Conservation (phyloP, 2,797 vertebrate species). For the Hydrophis major region DNA sequence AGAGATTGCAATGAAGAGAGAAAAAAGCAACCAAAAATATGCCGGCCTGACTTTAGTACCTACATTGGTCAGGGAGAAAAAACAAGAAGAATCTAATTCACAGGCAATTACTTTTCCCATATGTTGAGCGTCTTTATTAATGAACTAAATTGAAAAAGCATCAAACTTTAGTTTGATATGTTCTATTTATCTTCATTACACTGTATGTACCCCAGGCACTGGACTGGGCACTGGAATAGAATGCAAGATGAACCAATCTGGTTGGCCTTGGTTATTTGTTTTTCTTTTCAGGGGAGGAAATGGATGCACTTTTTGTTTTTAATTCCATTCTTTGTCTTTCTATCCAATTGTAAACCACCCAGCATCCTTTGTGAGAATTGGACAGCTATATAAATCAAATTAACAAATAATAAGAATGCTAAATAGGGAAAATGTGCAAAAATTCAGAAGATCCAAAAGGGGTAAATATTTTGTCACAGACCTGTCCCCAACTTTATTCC, state of each 20-base stretch:
- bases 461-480: background rate
- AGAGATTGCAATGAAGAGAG: slow-evolving; percentile 13
- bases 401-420: background rate
- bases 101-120: background rate
- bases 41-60: background rate
- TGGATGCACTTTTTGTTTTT: background rate
- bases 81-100: background rate
- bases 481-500: background rate
- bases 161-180: background rate
- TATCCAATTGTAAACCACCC: background rate
- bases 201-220: background rate
- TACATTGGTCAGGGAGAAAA: background rate
- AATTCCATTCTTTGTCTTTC: background rate
- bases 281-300: background rate
- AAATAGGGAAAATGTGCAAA: background rate
- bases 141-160: background rate
- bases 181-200: background rate
- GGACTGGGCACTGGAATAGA: background rate
- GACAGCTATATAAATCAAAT: background rate
- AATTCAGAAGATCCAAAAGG: background rate
- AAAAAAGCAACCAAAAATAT: slow-evolving; percentile 16
- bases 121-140: background rate
- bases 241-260: background rate
- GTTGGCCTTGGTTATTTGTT: background rate
- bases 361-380: background rate